Evolutionary conservation across 2,888 invertebrate genomes (phyloP), one percentile per base, ranked within the genome.

Genomic region (Drosophila seclusa): DNA sequence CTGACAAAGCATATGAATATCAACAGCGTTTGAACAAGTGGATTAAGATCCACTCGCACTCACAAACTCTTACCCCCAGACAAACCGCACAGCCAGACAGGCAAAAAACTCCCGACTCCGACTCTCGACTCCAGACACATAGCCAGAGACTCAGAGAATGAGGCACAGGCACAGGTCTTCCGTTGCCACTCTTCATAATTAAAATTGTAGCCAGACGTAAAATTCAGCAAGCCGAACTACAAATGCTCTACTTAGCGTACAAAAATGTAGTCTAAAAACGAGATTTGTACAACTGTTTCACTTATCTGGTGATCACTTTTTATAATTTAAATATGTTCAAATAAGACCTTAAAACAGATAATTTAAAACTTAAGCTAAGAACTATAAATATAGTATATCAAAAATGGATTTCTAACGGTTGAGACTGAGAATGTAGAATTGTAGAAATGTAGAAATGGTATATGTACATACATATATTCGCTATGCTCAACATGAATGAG

Each of bases 1-100:
- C 87, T 87, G 87, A 87, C 87, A 87, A 90, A 90, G 90, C 89
- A 88, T 83, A 90, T 87, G 90, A 87, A 90, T 87, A 87, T 87
- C 87, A 87, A 83, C 90, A 90, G 88, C 86, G 75, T 87, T 87
- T 87, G 86, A 87, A 89, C 86, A 89, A 87, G 90, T 86, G 85
- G 85, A 86, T 86, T 86, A 86, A 86, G 79, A 67, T 57, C 67
- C 70, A 69, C 64, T 63, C 65, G 50, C 61, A 67, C 70, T 59
- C 63, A 68, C 58, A 54, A 67, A 48, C 29, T 49, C 49, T 53
- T 45, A 53, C 29, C 31, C 21, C 29, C 42, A 32, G 42, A 61
- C 58, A 24, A 42, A 38, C 24, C 68, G 58, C 29, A 45, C 45
- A 53, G 63, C 57, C 54, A 49, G 31, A 16, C 62, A 53, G 18